Conservation (phyloP, 2,113 vertebrate genomes). For the Datnioides undecimradiatus region DNA sequence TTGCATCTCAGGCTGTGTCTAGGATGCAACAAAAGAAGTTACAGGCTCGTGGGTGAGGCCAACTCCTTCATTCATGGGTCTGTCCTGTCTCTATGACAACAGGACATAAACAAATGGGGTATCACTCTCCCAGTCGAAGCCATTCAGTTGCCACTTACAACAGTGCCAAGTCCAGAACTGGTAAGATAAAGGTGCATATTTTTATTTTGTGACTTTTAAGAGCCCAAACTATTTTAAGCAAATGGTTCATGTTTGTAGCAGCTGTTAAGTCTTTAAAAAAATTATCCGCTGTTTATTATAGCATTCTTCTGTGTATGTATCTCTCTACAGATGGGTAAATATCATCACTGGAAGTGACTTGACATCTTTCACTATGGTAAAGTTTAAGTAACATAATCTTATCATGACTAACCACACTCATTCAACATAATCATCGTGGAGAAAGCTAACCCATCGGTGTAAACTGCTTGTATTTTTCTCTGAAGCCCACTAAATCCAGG, state of each 20-base stretch:
- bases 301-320: neutral
- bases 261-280: neutral
- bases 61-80: slow-evolving; percentile 33
- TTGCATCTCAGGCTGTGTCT: neutral
- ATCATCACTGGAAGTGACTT: neutral
- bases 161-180: slow-evolving; percentile 54
- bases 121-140: slow-evolving; percentile 28
- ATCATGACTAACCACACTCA: accelerated
- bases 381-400: neutral
- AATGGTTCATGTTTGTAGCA: neutral
- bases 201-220: neutral
- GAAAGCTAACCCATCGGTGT: neutral
- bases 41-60: neutral
- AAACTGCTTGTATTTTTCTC: slow-evolving; percentile 14
- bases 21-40: slow-evolving; percentile 19
- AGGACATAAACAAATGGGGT: slow-evolving; percentile 59
- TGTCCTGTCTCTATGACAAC: slow-evolving; percentile 62
- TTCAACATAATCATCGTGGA: neutral
- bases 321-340: slow-evolving; percentile 44
- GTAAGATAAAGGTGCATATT: slow-evolving; percentile 34
- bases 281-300: neutral
- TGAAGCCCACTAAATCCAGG: slow-evolving; percentile 81
- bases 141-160: slow-evolving; percentile 35
- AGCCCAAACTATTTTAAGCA: neutral
- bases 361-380: slow-evolving; percentile 48